These are phyloP conservation scores for Odontothrips loti DNA, from an alignment of 2,888 invertebrate species.

Conservation along the genomic window DNA sequence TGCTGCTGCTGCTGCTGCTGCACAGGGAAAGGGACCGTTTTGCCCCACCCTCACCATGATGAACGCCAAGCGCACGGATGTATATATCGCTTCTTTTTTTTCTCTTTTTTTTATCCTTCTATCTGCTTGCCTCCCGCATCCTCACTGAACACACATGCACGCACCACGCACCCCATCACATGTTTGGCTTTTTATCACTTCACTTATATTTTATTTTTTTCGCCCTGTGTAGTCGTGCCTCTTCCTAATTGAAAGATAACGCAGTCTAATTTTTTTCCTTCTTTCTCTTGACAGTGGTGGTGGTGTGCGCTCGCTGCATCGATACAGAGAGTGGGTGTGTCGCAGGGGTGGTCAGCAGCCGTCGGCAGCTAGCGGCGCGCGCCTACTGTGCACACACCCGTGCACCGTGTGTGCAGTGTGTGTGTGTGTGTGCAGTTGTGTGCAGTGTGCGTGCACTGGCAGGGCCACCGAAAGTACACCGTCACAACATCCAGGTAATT, in stretches of 20 bases:
- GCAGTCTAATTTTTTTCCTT: background rate
- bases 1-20: no score
- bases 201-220: background rate
- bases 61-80: no score
- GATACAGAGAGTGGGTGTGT: background rate
- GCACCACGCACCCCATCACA: no score
- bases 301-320: no score
- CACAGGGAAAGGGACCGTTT: no score
- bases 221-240: background rate
- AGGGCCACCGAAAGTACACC: background rate
- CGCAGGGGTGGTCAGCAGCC: background rate
- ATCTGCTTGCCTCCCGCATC: background rate
- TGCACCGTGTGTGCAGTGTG: background rate
- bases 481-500: no score
- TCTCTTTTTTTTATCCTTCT: background rate
- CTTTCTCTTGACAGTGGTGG: background rate
- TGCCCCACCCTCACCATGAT: background rate
- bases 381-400: no score
- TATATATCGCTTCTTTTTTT: background rate
- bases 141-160: background rate
- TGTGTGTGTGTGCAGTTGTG: no score
- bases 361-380: no score
- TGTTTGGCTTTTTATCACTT: background rate
- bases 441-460: no score
- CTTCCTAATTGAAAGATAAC: no score